phyloP scores from a whole-genome alignment of 2,113 vertebrate species.

The Odobenus rosmarus region DNA sequence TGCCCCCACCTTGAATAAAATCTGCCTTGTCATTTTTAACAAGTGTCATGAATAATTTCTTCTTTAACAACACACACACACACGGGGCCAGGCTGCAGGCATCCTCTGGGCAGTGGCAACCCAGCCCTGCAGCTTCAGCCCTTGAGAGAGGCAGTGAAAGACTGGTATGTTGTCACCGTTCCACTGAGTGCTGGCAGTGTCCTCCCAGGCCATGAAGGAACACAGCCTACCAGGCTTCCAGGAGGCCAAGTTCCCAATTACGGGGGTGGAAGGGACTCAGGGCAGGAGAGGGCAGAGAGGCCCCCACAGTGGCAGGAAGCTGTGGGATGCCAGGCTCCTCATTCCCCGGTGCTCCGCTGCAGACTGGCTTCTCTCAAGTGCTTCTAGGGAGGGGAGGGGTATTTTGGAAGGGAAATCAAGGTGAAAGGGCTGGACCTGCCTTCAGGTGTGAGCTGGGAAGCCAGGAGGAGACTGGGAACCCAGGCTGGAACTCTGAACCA shows the following conservation, averaged over 20 bases:
- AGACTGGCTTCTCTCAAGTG: not conserved
- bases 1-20: not conserved
- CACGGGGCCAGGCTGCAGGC: not conserved
- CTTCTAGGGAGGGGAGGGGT: not conserved
- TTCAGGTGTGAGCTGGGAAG: not conserved
- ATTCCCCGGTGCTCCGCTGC: not conserved
- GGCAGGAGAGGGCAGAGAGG: not conserved
- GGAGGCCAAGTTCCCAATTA: not conserved
- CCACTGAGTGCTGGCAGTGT: accelerated
- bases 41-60: too few relatives aligned
- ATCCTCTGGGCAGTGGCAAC: not conserved
- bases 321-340: not conserved
- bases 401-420: too few relatives aligned
- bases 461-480: not conserved
- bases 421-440: not conserved
- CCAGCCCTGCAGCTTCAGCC: not conserved
- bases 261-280: accelerated
- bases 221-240: not conserved
- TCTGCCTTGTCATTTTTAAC: not conserved
- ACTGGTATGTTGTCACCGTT: not conserved
- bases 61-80: not conserved
- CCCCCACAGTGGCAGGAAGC: accelerated
- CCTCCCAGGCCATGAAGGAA: not conserved
- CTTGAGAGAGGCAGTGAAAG: not conserved
- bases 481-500: not conserved